These are phyloP conservation scores for Austrolebias charrua DNA, from an alignment of 2,797 vertebrate species.

Conservation along the genomic window DNA sequence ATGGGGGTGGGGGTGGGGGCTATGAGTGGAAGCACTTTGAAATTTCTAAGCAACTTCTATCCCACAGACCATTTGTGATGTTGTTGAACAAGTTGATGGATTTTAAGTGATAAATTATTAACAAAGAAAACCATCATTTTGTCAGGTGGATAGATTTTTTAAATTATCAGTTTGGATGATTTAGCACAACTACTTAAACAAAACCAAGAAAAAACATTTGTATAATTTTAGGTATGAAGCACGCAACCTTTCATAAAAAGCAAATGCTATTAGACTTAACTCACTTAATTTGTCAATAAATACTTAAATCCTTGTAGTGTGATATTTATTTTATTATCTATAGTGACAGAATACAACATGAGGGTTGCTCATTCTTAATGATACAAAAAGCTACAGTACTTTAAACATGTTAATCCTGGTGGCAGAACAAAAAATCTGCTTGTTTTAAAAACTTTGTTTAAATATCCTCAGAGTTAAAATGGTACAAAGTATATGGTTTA, in stretches of 20 bases:
- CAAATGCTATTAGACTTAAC: not conserved
- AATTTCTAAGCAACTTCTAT: slow-evolving; percentile 30
- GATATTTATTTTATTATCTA: too few species aligned
- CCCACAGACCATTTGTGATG: slow-evolving; percentile 17
- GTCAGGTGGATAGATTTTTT: slow-evolving; percentile 4
- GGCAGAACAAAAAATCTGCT: too few species aligned
- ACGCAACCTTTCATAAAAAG: not conserved
- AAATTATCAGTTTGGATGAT: not conserved
- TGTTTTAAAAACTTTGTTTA: too few species aligned
- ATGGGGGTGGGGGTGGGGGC: not conserved
- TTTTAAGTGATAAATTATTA: slow-evolving; percentile 40
- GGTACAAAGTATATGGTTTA: too few species aligned
- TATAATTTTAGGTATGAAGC: not conserved
- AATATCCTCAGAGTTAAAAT: too few species aligned
- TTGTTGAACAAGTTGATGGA: slow-evolving; percentile 12
- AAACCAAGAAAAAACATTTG: not conserved
- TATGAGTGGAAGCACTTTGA: slow-evolving; percentile 27
- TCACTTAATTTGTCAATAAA: too few species aligned
- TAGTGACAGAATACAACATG: too few species aligned
- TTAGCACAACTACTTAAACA: not conserved
- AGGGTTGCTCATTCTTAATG: too few species aligned
- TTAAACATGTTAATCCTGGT: too few species aligned
- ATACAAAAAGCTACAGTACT: too few species aligned
- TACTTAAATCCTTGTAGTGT: too few species aligned
- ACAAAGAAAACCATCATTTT: slow-evolving; percentile 5